Evolutionary conservation across 2,888 invertebrate genomes (phyloP), one percentile per base, ranked within the genome.

Genomic region (Vesta saturnalis): DNA sequence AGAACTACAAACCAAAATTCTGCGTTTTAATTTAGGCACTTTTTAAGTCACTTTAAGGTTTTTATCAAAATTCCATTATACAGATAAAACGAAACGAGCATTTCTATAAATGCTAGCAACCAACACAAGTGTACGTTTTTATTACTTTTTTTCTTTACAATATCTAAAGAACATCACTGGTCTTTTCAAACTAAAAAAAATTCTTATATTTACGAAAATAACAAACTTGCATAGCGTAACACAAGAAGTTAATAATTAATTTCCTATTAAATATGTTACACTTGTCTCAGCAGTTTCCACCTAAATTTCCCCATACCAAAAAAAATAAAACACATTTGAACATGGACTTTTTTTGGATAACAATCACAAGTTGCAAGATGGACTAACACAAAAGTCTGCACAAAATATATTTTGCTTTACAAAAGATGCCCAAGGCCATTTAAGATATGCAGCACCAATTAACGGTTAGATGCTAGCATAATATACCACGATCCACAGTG

Each of bases 401-500:
- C n/a, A n/a, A n/a, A n/a, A n/a, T n/a, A n/a, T n/a, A n/a, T 4
- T 55, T 67, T 55, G 61, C 67, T 61, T 57, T 47, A 67, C 57
- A 56, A 57, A 67, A 43, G 10, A 60, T 57, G 47, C 55, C 30
- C 57, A 43, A 60, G 43, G 59, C 60, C 54, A 60, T 62, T n/a
- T 19, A 63, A 21, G 49, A 67, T 46, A 67, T 63, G 54, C 63
- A 58, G 62, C 67, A 63, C 67, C 67, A 67, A 22, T 23, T 54
- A 10, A 47, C 16, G 4, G 59, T 21, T 43, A 57, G 39, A 59
- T 59, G 83, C 83, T 85, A 86, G 81, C 86, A 86, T 71, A 86
- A 79, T 73, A 86, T 85, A 67, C 85, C 85, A 72, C 86, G 81
- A 77, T 86, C 85, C 63, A 85, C 80, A 49, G 83, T 80, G 70